Base-by-base conservation (phyloP, 2,888 invertebrate genomes). In the Dolomedes plantarius region DNA sequence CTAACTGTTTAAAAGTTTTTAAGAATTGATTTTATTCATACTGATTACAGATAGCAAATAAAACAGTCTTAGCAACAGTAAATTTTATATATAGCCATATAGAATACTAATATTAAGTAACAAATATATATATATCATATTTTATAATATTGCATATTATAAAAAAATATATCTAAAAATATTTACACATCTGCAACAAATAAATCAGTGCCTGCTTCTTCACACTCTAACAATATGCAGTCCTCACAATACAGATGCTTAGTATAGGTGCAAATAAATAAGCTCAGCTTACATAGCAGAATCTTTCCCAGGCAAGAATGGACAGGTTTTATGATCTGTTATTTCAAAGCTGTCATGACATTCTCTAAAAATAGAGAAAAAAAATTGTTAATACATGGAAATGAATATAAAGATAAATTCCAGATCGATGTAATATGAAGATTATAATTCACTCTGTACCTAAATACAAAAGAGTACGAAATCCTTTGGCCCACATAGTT, bases 261-360 rank as follows among this genome's bases (percentile, higher is more conserved):
- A 23, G 23, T 23, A 23, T 23, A 23, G 1, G 23, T 23, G 23
- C 23, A 56, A 5, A 56, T 1, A 41, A 2, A 46, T 46, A 67
- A 31, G 19, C 19, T n/a, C 23, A 36, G 23, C 19, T 75, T 65
- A 82, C n/a, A 82, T 19, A 31, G 32, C 29, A 78, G 72, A n/a
- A 46, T 16, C 56, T 41, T 81, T 82, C 11, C 82, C 67, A 31
- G 78, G 69, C 41, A 80, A 62, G 67, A 46, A 88, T 13, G 88
- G 88, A 32, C 78, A 86, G 7, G 88, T 88, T 78, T 77, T 85
- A 41, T 88, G 88, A 39, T 78, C 81, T 13, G 69, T 80, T 64
- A 88, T 83, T 64, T 88, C 88, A 27, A 75, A 79, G 79, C 86
- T 87, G 56, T 81, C 82, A 76, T 88, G 88, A 27, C 88, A 87